Evolutionary conservation across 1,140 invertebrate genomes (phyloP).

Genomic region (Limonius californicus): DNA sequence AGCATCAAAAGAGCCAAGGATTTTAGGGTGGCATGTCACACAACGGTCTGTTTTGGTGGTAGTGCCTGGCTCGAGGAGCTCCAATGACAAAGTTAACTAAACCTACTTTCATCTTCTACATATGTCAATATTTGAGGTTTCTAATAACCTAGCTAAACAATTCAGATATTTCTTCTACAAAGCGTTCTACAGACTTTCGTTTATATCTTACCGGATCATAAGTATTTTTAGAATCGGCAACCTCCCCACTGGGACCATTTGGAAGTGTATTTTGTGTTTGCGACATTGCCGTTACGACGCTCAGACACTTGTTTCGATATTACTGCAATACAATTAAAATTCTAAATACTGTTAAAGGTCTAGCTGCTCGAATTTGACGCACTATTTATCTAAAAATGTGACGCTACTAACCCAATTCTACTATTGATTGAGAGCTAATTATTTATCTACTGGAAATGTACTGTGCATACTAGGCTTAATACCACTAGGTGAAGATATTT

Average conservation of each 20-base stretch:
- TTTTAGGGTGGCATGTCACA: slow-evolving; percentile 24
- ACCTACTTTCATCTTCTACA: slow-evolving; percentile 10
- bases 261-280: slow-evolving; percentile 1
- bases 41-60: slow-evolving; percentile 22
- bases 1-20: slow-evolving; percentile 9
- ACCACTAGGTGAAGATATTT: too few relatives aligned
- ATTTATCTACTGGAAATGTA: too few relatives aligned
- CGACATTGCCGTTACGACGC: not conserved
- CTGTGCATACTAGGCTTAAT: too few relatives aligned
- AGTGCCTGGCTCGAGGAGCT: slow-evolving; percentile 28
- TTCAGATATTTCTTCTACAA: too few relatives aligned
- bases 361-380: too few relatives aligned
- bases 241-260: slow-evolving; percentile 1
- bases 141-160: slow-evolving; percentile 15
- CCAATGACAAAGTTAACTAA: slow-evolving; percentile 24
- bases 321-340: not conserved
- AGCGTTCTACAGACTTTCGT: not conserved
- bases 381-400: too few relatives aligned
- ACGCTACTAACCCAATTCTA: not conserved
- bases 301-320: not conserved
- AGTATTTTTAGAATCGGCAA: slow-evolving; percentile 13
- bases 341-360: too few relatives aligned
- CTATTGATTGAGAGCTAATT: not conserved
- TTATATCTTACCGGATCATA: slow-evolving; percentile 15
- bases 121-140: slow-evolving; percentile 14